Evolutionary conservation across 53 echinoderm and acorn worm species (phyloP), one percentile per base, ranked within the genome.

Genomic region (Patiria pectinifera): DNA sequence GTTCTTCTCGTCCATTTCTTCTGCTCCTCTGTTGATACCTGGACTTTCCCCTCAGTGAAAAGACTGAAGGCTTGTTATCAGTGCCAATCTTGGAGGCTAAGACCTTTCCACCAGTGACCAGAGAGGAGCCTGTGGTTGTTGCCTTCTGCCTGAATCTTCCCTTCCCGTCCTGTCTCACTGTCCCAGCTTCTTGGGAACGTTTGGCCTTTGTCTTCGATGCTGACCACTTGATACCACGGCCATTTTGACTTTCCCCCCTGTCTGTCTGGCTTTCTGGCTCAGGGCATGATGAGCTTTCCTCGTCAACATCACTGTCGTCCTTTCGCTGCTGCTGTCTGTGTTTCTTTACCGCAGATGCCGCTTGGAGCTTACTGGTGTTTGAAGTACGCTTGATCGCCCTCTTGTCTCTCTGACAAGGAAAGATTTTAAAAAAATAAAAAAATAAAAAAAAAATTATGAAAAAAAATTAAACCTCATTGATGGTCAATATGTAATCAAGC

Each of bases 61-160:
- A 70, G 47, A 66, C 46, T n/a, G 45, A 19, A 47, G 71, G 35
- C 1, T 70, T 44, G 19, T 11, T 47, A 12, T 22, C 71, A 70
- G 4, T 23, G 13, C 71, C 11, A 35, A 43, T 47, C 15, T 45
- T 78, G 47, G 86, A 49, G 86, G 19, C 23, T 4, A 10, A 49
- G 69, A 59, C 45, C 35, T 14, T 69, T 35, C 43, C 35, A 6
- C 45, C 19, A 45, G 47, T 13, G 19, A 23, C 48, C 45, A 72
- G 25, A 7, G 74, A 86, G 22, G 86, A 86, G 6, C 47, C 86
- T 48, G 71, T 70, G 48, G 45, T 72, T 21, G 69, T 86, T 18
- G 48, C 48, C 45, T 48, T 86, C 11, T 10, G 14, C 72, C 72
- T 71, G 3, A 11, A 11, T 24, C 14, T 62, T 12, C 24, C 71